These are phyloP conservation scores for Cheilinus undulatus DNA, from an alignment of 2,113 vertebrate species.

Conservation along the genomic window DNA sequence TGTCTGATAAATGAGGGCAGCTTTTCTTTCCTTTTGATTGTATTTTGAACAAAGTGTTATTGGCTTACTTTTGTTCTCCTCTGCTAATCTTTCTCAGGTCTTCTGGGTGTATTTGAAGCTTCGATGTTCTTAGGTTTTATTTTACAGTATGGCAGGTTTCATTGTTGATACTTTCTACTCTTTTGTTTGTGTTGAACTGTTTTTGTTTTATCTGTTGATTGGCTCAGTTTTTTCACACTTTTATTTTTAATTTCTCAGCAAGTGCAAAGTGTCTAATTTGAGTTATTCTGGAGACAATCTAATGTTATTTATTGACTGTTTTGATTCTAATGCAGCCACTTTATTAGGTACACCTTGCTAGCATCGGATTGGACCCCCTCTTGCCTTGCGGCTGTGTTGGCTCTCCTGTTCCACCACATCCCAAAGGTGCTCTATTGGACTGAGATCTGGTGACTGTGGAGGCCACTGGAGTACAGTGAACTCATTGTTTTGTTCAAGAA, in stretches of 20 bases:
- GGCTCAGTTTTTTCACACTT: not conserved
- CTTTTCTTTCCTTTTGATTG: conserved; percentile 51
- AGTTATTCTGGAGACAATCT: not conserved
- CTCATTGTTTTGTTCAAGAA: no score
- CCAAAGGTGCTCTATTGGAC: no score
- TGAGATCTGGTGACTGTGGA: no score
- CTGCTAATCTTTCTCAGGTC: not conserved
- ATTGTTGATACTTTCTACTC: conserved; percentile 10
- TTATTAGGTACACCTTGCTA: no score
- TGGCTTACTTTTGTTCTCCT: conserved; percentile 53
- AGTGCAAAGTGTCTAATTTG: not conserved
- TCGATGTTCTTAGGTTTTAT: conserved; percentile 29
- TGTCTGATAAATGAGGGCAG: conserved; percentile 42
- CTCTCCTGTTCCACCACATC: no score
- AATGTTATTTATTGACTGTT: no score
- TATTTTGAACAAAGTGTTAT: conserved; percentile 41
- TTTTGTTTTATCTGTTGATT: no score
- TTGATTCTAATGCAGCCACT: no score
- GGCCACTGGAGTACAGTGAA: no score
- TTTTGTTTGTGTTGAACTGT: not conserved
- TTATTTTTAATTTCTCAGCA: not conserved
- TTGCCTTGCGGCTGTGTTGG: no score
- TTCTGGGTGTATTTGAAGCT: conserved; percentile 18
- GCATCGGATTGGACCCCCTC: no score
- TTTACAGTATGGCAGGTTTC: conserved; percentile 9